Conservation (phyloP, 2,888 invertebrate species). For the Cryptus viduatorius region DNA sequence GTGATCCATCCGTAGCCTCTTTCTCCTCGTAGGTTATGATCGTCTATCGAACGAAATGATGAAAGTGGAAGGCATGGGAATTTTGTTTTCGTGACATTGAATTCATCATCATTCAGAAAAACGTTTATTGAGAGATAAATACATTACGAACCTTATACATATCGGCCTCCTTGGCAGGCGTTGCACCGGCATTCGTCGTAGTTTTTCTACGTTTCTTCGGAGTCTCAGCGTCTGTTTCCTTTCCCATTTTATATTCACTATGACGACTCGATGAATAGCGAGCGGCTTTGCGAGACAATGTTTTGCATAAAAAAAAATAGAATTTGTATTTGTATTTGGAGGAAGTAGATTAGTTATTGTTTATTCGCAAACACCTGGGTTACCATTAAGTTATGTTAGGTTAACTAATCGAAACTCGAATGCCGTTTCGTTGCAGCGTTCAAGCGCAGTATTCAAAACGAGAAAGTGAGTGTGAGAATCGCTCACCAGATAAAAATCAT, state of each 20-base stretch:
- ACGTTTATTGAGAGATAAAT: constrained; percentile 2
- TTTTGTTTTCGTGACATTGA: neutral
- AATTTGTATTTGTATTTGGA: neutral
- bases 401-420: neutral
- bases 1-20: constrained; percentile 89
- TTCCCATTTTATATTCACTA: constrained; percentile 76
- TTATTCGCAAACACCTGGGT: neutral
- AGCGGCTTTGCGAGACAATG: neutral
- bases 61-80: neutral
- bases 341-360: neutral
- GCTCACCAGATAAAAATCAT: neutral
- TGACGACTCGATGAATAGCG: neutral
- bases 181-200: constrained; percentile 67
- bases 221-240: constrained; percentile 79
- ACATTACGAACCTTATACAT: constrained; percentile 78
- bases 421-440: neutral
- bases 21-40: constrained; percentile 91
- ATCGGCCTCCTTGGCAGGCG: constrained; percentile 77
- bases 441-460: neutral
- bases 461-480: neutral
- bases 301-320: neutral
- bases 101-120: neutral
- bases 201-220: constrained; percentile 80
- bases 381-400: neutral
- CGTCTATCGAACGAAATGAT: constrained; percentile 85